phyloP scores from a whole-genome alignment of 2,113 vertebrate genomes.

The Delphinus delphis region DNA sequence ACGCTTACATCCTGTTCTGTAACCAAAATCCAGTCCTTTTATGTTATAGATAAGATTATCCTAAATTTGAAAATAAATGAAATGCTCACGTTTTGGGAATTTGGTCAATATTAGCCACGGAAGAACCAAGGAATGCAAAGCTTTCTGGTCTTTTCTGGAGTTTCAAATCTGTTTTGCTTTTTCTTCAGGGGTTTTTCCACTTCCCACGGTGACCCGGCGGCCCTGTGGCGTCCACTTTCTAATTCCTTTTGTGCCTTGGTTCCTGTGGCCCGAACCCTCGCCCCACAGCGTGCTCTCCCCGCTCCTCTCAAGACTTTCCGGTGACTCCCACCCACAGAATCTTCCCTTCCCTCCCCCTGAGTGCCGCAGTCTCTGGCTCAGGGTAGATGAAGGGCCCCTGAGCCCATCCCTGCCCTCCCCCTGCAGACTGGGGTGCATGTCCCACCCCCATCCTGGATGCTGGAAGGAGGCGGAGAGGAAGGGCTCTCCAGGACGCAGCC shows the following conservation, averaged over 20 bases:
- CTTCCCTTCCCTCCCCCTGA: neutral
- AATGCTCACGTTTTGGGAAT: neutral
- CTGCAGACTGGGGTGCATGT: neutral
- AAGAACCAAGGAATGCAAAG: neutral
- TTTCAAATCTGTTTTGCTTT: accelerated
- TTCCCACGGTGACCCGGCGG: neutral
- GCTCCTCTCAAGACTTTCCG: neutral
- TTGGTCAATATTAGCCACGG: neutral
- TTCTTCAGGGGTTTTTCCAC: neutral
- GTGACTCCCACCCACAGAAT: neutral
- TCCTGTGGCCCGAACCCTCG: too few species aligned
- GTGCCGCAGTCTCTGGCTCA: neutral
- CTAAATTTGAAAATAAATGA: neutral
- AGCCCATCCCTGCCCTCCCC: neutral
- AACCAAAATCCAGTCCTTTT: neutral
- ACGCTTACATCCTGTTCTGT: neutral
- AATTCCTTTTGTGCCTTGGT: neutral
- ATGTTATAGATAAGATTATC: neutral
- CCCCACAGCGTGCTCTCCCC: neutral
- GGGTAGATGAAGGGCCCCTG: accelerated
- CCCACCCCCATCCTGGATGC: accelerated
- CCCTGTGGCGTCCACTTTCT: accelerated
- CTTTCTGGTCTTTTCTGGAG: neutral
- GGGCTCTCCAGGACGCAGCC: too few species aligned
- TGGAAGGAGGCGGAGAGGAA: neutral